phyloP scores from a whole-genome alignment of 2,797 vertebrate species.

The Alcedo quadribrachys region DNA sequence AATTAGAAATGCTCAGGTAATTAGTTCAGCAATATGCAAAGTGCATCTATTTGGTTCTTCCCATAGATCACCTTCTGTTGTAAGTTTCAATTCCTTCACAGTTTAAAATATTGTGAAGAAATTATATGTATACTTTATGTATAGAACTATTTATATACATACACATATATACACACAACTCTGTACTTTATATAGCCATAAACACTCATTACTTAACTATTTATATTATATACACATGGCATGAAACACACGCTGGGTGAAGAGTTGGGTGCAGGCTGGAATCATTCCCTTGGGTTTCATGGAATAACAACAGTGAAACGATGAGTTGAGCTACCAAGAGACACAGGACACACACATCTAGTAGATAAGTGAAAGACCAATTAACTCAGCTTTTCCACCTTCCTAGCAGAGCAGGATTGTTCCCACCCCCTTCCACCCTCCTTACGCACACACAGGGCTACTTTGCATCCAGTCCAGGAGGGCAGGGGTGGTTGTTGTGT shows the following conservation, averaged over 20 bases:
- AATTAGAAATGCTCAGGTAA: conserved; percentile 73
- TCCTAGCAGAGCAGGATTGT: conserved; percentile 11
- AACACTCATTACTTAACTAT: conserved; percentile 71
- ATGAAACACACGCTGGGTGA: conserved; percentile 64
- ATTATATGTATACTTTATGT: conserved; percentile 76
- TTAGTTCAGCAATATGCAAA: conserved; percentile 71
- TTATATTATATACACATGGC: conserved; percentile 68
- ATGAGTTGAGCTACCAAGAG: conserved; percentile 51
- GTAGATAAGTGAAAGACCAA: conserved; percentile 45
- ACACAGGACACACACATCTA: conserved; percentile 34
- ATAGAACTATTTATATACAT: conserved; percentile 78
- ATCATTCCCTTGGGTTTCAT: conserved; percentile 66
- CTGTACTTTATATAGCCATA: conserved; percentile 72
- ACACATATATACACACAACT: conserved; percentile 76
- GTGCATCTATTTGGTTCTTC: conserved; percentile 77
- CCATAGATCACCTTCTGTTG: conserved; percentile 73
- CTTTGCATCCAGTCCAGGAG: conserved; percentile 40
- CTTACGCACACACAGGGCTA: conserved; percentile 6
- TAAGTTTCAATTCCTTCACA: conserved; percentile 81
- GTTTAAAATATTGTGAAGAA: conserved; percentile 87
- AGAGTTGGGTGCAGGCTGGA: conserved; percentile 66
- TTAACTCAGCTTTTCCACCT: conserved; percentile 39
- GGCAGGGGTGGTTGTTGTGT: conserved; percentile 64
- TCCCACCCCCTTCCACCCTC: conserved; percentile 56
- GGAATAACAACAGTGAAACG: conserved; percentile 63